Evolutionary conservation across 2,113 vertebrate species (phyloP).

Genomic region (Corythornis cristatus): DNA sequence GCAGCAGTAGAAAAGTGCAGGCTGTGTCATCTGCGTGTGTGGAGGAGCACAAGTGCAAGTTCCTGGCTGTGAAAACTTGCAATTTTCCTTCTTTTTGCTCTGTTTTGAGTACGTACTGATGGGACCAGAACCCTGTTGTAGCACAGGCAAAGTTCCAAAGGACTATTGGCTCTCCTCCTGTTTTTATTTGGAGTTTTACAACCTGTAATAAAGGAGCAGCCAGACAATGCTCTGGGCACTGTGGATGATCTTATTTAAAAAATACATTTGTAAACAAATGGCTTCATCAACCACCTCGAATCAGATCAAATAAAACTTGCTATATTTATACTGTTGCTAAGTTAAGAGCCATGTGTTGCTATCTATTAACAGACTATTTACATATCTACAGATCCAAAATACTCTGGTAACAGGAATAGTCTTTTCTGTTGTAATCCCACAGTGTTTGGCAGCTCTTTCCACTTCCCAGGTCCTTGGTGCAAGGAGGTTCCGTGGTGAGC

Average conservation of each 20-base stretch:
- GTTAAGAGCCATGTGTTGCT: conserved; percentile 30
- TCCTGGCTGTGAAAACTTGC: neutral
- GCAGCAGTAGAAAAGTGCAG: neutral
- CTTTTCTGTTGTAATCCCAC: neutral
- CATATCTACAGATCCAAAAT: neutral
- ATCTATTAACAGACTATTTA: conserved; percentile 13
- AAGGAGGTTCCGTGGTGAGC: neutral
- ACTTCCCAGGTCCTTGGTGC: neutral
- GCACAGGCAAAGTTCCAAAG: conserved; percentile 6
- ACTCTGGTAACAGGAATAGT: neutral
- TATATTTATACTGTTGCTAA: conserved; percentile 14
- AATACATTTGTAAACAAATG: conserved; percentile 38
- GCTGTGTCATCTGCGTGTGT: neutral
- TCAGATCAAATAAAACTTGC: conserved; percentile 39
- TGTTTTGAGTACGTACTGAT: neutral
- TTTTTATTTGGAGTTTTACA: conserved; percentile 40
- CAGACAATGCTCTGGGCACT: conserved; percentile 41
- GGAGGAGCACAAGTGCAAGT: neutral
- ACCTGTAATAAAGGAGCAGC: conserved; percentile 33
- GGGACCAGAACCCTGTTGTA: neutral
- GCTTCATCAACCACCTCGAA: conserved; percentile 18
- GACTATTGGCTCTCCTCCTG: neutral
- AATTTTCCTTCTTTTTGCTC: neutral
- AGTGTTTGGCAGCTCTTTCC: neutral
- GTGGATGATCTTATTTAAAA: conserved; percentile 3